phyloP scores from a whole-genome alignment of 2,888 invertebrate genomes.

The Lottia scabra region DNA sequence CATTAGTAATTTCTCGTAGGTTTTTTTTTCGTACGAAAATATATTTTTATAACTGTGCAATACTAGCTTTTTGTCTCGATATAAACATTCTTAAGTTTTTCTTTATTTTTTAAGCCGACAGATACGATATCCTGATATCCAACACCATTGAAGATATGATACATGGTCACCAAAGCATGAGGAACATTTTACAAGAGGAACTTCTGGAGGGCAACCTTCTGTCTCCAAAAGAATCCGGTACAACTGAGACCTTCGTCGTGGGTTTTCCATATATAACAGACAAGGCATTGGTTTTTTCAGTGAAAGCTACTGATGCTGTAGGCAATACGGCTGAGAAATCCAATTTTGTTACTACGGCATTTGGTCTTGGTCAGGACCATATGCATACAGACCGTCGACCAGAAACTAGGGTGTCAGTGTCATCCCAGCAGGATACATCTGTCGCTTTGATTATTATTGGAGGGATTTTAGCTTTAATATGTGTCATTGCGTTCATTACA shows the following conservation, averaged over 20 bases:
- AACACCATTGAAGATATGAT: constrained; percentile 25
- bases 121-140: constrained; percentile 30
- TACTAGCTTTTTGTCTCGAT: too few relatives aligned
- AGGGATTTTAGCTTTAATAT: too few relatives aligned
- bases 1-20: too few relatives aligned
- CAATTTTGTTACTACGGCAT: constrained; percentile 40
- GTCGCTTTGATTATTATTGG: too few relatives aligned
- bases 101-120: constrained; percentile 30
- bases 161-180: background rate
- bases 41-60: too few relatives aligned
- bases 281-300: constrained; percentile 36
- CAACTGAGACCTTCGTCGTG: constrained; percentile 21
- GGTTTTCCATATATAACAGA: constrained; percentile 2
- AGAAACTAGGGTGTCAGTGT: background rate
- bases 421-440: too few relatives aligned
- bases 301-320: constrained; percentile 38
- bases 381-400: constrained; percentile 19
- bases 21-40: too few relatives aligned
- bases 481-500: too few relatives aligned
- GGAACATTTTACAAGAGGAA: constrained; percentile 17
- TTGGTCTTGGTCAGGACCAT: constrained; percentile 32
- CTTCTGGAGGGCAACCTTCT: constrained; percentile 29
- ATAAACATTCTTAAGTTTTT: too few relatives aligned
- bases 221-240: constrained; percentile 24
- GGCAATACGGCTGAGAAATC: constrained; percentile 40